A percentile compares a stretch with the other conserved stretches of the same genome.
Conservation (phyloP, 2,797 vertebrate species). For the Lithobates pipiens region DNA sequence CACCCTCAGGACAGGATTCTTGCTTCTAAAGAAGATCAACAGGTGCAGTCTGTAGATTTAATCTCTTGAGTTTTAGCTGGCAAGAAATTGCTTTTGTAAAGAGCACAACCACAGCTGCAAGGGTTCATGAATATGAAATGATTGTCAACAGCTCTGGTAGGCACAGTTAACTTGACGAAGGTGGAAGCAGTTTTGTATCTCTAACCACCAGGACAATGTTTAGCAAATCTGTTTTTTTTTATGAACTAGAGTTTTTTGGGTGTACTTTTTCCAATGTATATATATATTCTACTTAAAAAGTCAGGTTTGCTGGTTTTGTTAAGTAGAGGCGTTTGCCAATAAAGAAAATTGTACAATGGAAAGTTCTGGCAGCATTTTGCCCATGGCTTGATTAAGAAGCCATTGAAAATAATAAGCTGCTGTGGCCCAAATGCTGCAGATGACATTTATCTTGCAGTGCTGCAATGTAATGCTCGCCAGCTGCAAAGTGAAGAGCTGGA, state of each 20-base stretch:
- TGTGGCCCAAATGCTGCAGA: no score
- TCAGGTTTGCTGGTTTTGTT: no score
- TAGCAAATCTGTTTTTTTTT: not conserved
- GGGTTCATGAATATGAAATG: constrained; percentile 44
- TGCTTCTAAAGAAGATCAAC: constrained; percentile 36
- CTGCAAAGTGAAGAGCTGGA: no score
- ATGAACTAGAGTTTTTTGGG: not conserved
- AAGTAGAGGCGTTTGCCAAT: no score
- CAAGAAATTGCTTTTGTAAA: constrained; percentile 45
- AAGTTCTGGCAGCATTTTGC: no score
- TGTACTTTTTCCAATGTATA: not conserved
- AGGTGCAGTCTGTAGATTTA: constrained; percentile 56
- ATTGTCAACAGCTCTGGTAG: constrained; percentile 13
- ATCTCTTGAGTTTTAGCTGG: constrained; percentile 49
- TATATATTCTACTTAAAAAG: not conserved
- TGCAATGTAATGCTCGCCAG: no score
- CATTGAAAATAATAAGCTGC: no score
- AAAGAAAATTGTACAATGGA: no score
- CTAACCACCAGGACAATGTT: not conserved
- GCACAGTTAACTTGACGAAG: constrained; percentile 7
- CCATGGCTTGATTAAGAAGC: no score
- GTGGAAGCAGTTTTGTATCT: not conserved
- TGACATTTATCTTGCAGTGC: no score
- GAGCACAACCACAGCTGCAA: constrained; percentile 51
- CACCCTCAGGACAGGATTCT: constrained; percentile 29